phyloP scores from a whole-genome alignment of 2,797 vertebrate species.

The Girardinus metallicus region DNA sequence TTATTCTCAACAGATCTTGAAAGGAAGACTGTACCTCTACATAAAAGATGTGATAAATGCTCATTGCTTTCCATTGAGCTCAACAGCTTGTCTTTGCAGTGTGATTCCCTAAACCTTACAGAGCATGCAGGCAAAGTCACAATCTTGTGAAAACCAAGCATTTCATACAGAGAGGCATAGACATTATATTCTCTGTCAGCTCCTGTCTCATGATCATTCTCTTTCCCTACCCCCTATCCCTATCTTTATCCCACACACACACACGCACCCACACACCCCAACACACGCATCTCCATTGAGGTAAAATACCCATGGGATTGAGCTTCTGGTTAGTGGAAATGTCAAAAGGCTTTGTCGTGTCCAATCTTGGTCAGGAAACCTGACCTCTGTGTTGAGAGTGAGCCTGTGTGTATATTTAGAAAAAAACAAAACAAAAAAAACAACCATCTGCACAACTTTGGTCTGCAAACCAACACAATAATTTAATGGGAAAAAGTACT shows the following conservation, averaged over 20 bases:
- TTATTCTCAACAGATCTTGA: conserved; percentile 21
- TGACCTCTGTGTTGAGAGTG: conserved; percentile 49
- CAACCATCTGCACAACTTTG: conserved; percentile 25
- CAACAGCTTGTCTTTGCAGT: conserved; percentile 28
- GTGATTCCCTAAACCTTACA: conserved; percentile 53
- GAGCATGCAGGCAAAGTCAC: conserved; percentile 53
- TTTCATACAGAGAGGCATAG: conserved; percentile 47
- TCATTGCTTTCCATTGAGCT: conserved; percentile 23
- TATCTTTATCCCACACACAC: conserved; percentile 9
- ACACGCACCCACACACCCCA: conserved; percentile 23
- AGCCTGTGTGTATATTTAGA: conserved; percentile 18
- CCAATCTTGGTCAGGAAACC: conserved; percentile 73
- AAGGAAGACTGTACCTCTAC: conserved; percentile 14
- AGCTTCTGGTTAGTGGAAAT: conserved; percentile 81
- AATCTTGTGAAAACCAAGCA: conserved; percentile 61
- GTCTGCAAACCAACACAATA: conserved; percentile 17
- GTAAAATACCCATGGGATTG: conserved; percentile 74
- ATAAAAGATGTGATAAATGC: conserved; percentile 43
- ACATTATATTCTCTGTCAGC: conserved; percentile 67
- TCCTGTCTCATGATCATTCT: conserved; percentile 28
- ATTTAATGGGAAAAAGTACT: not conserved
- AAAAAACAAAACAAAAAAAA: conserved; percentile 16
- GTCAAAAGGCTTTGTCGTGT: conserved; percentile 84
- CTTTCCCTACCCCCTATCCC: conserved; percentile 6
- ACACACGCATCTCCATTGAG: conserved; percentile 53